Evolutionary conservation across 2,797 vertebrate species (phyloP).

Genomic region (Capromys pilorides): DNA sequence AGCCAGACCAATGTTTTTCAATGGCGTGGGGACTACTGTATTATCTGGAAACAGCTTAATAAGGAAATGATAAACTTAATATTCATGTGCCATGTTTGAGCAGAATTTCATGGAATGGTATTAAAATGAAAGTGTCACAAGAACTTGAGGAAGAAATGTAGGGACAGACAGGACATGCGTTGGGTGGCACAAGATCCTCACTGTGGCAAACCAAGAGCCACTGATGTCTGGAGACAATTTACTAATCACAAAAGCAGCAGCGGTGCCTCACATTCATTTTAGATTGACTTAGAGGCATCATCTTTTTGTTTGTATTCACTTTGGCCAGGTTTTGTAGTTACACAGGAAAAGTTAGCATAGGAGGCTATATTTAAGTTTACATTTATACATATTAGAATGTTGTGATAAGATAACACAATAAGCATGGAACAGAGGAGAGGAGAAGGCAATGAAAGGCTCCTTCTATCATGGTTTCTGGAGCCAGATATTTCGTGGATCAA

Average conservation of each 20-base stretch:
- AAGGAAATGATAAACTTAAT: background rate
- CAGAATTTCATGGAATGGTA: background rate
- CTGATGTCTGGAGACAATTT: background rate
- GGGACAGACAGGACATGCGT: background rate
- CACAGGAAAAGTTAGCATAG: background rate
- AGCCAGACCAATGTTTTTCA: background rate
- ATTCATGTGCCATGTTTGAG: background rate
- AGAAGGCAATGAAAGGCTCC: background rate
- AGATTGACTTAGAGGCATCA: background rate
- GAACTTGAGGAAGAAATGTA: background rate
- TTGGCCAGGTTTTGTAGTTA: background rate
- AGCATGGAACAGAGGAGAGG: background rate
- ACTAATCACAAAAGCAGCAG: background rate
- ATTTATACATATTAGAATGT: background rate
- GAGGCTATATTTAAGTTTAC: background rate
- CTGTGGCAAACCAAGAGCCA: background rate
- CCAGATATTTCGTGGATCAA: background rate
- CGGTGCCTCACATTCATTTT: background rate
- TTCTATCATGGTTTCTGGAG: fast-evolving
- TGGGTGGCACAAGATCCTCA: background rate
- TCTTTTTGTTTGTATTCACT: background rate
- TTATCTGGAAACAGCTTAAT: background rate
- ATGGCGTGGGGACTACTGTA: background rate
- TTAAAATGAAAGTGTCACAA: background rate
- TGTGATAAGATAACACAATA: background rate